Conservation (phyloP, 2,888 invertebrate genomes). For the Aphrophora alni region DNA sequence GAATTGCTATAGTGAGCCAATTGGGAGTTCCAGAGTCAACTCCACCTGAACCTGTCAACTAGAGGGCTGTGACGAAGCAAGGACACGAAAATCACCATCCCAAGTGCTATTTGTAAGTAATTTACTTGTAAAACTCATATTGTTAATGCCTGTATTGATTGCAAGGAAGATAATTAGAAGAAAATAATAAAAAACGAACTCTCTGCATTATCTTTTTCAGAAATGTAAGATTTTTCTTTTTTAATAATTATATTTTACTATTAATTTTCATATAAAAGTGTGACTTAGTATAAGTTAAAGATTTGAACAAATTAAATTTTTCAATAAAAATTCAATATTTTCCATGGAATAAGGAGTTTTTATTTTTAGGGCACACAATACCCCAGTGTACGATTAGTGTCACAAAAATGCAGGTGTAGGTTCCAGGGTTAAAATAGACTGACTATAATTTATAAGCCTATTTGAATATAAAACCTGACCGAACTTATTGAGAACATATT, state of each 20-base stretch:
- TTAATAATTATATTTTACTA: neutral
- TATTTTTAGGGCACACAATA: conserved; percentile 26
- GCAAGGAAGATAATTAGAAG: conserved; percentile 8
- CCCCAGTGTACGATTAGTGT: conserved; percentile 23
- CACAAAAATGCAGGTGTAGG: conserved; percentile 15
- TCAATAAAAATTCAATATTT: neutral
- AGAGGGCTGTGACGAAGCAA: neutral
- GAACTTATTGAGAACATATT: too few species aligned
- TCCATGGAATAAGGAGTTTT: neutral
- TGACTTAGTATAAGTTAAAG: neutral
- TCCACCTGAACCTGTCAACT: neutral
- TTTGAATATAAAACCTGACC: too few species aligned
- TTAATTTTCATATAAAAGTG: neutral
- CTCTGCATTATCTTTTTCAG: neutral
- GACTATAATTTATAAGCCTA: too few species aligned
- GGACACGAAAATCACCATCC: neutral
- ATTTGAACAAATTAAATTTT: neutral
- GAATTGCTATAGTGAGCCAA: neutral
- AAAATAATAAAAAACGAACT: neutral
- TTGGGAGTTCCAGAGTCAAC: neutral
- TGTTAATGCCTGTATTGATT: conserved; percentile 9
- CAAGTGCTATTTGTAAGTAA: neutral
- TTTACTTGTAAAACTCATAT: conserved; percentile 20
- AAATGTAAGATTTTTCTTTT: conserved; percentile 14
- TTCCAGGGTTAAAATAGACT: conserved; percentile 22